Percentiles rank a stretch among this genome's conserved stretches.
These are phyloP conservation scores for Cosmopolites sordidus DNA, from an alignment of 2,888 invertebrate species.

Conservation along the genomic window DNA sequence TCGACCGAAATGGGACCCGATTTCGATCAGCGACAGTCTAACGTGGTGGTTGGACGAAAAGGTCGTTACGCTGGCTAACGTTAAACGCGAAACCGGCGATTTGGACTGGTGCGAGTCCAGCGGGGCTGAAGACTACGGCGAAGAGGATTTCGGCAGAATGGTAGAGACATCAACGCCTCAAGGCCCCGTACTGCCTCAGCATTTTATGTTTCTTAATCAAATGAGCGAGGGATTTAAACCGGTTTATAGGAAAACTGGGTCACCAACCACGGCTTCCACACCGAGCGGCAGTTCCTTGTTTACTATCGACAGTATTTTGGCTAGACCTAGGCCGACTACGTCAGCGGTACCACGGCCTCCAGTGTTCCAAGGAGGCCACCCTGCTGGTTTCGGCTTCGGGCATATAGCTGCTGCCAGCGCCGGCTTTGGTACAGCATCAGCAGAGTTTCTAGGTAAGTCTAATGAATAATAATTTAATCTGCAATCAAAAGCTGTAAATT, in stretches of 20 bases:
- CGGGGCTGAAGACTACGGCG: slow-evolving; percentile 38
- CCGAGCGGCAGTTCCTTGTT: slow-evolving; percentile 60
- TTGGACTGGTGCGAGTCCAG: slow-evolving; percentile 44
- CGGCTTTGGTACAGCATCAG: slow-evolving; percentile 55
- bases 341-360: slow-evolving; percentile 49
- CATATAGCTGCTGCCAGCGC: slow-evolving; percentile 63
- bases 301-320: slow-evolving; percentile 83
- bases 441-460: slow-evolving; percentile 76
- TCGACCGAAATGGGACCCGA: neutral
- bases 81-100: slow-evolving; percentile 44
- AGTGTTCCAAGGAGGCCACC: slow-evolving; percentile 51
- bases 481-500: too few species aligned
- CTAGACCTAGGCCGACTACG: slow-evolving; percentile 52
- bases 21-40: neutral
- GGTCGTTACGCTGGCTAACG: slow-evolving; percentile 43
- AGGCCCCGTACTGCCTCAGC: slow-evolving; percentile 29
- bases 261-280: slow-evolving; percentile 19
- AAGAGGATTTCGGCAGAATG: slow-evolving; percentile 41
- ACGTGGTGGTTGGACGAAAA: neutral
- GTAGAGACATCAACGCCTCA: slow-evolving; percentile 44
- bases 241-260: slow-evolving; percentile 36
- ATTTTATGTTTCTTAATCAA: slow-evolving; percentile 39
- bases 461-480: too few species aligned
- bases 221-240: slow-evolving; percentile 47
- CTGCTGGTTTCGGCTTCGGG: slow-evolving; percentile 51